Evolutionary conservation across 2,888 invertebrate genomes (phyloP), one percentile per base, ranked within the genome.

Genomic region (Neoitamus cyanurus): DNA sequence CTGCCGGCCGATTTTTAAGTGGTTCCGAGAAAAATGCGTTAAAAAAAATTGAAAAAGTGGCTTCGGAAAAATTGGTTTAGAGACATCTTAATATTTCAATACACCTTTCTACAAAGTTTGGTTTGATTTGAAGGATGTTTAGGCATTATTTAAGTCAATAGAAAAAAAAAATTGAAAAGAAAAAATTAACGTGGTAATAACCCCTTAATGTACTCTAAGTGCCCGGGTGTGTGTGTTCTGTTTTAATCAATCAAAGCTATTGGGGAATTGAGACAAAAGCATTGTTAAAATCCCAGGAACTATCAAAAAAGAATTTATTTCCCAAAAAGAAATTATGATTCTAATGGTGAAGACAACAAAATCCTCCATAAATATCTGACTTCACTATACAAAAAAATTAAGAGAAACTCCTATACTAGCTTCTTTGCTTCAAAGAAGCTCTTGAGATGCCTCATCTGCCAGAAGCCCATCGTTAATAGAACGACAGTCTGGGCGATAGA

Each of bases 381-480:
- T 46, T 34, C 25, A 25, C 37, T 42, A 75, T 30, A 6, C 5
- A 31, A 34, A 15, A 30, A 34, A 13, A 72, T 78, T 30, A 48
- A 75, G n/a, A 20, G 13, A 48, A 20, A 11, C 34, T 86, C 90
- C 93, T 94, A 97, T 75, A 98, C 98, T 90, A 99, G 93, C 94
- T 99, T 99, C 92, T 99, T 99, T 34, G 99, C 99, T 92, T 99
- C 99, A 90, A 99, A 99, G 94, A 99, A 99, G 89, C 97, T 97
- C 93, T 99, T 99, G 87, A 99, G 93, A 93, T 99, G 99, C 89
- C 95, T 95, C 98, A 99, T 99, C 92, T 99, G 99, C 99, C 99
- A 99, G 87, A 97, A 96, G 15, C 99, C 99, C 94, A 99, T 99
- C 37, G 94, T 92, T 0, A 99, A 92, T 11, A 99, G 93, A 68